These are phyloP conservation scores for Lamellibrachia satsuma DNA, from an alignment of 2,888 invertebrate species.

Conservation along the genomic window DNA sequence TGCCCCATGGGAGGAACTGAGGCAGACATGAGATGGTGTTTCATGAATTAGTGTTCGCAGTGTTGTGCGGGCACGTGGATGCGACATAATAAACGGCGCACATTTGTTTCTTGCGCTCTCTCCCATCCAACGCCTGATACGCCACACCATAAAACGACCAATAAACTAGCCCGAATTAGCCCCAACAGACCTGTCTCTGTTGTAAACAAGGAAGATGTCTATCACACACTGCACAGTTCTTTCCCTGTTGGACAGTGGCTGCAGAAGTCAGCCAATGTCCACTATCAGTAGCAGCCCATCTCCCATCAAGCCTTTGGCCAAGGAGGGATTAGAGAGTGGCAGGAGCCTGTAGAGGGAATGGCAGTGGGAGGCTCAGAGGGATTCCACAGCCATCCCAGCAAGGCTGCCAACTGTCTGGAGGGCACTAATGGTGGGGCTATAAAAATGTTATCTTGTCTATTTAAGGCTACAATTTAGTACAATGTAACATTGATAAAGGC, in stretches of 20 bases:
- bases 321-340: neutral
- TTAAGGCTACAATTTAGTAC: conserved; percentile 10
- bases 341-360: neutral
- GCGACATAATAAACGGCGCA: neutral
- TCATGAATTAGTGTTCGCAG: neutral
- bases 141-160: neutral
- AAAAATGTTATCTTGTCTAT: neutral
- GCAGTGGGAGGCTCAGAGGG: conserved; percentile 17
- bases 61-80: neutral
- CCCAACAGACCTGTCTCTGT: neutral
- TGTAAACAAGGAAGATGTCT: neutral
- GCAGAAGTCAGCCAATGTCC: neutral
- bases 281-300: neutral
- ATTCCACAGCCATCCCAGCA: neutral
- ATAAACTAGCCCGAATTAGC: neutral
- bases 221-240: neutral
- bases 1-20: neutral
- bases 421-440: conserved; percentile 2
- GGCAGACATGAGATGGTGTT: neutral
- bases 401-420: neutral
- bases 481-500: conserved; percentile 7
- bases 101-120: neutral
- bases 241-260: neutral
- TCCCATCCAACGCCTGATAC: neutral
- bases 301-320: neutral